Conservation (phyloP, 2,797 vertebrate species). For the Ammospiza maritima region DNA sequence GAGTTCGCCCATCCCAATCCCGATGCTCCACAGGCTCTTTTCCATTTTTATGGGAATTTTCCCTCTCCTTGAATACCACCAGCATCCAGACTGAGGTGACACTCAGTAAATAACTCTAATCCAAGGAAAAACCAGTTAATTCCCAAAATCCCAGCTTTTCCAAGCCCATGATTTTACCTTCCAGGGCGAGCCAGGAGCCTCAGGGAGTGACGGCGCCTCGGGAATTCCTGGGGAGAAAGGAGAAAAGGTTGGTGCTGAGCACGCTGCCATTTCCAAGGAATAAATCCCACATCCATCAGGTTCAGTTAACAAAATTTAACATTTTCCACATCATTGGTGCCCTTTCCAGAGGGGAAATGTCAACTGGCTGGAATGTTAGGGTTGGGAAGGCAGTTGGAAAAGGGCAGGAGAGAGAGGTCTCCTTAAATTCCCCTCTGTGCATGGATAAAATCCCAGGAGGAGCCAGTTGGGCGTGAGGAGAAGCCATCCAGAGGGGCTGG, state of each 20-base stretch:
- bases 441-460: not conserved
- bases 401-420: not conserved
- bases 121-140: no score
- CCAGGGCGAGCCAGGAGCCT: constrained; percentile 84
- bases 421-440: not conserved
- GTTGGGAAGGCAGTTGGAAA: not conserved
- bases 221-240: constrained; percentile 84
- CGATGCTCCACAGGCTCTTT: not conserved
- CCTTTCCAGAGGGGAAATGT: constrained; percentile 21
- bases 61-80: no score
- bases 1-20: not conserved
- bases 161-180: not conserved
- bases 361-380: not conserved
- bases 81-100: no score
- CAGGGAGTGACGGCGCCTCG: constrained; percentile 74
- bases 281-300: not conserved
- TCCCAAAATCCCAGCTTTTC: no score
- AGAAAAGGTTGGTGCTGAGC: constrained; percentile 79
- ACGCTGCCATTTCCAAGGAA: not conserved
- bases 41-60: no score
- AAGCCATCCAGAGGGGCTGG: not conserved
- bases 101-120: no score
- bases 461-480: not conserved
- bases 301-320: not conserved
- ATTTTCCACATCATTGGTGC: not conserved